Evolutionary conservation across 2,113 vertebrate species (phyloP).

Genomic region (Zingel zingel): DNA sequence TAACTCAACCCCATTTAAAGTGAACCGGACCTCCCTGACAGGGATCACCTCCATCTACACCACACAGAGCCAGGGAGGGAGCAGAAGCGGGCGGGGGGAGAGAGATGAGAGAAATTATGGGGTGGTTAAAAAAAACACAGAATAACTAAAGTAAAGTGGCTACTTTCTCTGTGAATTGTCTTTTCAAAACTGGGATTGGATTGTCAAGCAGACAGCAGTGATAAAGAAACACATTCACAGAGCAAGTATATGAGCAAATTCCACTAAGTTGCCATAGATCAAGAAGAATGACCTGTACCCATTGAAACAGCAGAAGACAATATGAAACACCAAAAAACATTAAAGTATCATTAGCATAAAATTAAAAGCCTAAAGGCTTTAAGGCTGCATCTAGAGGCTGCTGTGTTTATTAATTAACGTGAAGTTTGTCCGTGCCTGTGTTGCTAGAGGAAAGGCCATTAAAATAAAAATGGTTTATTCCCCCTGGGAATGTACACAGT

Average conservation of each 20-base stretch:
- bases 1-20: constrained; percentile 56
- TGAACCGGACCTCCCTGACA: constrained; percentile 58
- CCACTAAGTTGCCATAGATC: neutral
- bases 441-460: constrained; percentile 16
- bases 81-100: neutral
- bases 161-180: constrained; percentile 29
- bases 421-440: constrained; percentile 20
- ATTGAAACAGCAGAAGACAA: constrained; percentile 8
- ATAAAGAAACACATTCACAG: constrained; percentile 1
- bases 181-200: constrained; percentile 11
- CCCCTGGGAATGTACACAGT: constrained; percentile 4
- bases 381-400: constrained; percentile 15
- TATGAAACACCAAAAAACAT: constrained; percentile 14
- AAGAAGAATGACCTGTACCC: constrained; percentile 11
- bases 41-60: constrained; percentile 48
- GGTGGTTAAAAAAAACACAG: constrained; percentile 1
- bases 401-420: constrained; percentile 31
- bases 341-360: constrained; percentile 30
- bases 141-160: constrained; percentile 45
- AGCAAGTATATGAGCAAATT: neutral
- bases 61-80: neutral
- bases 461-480: constrained; percentile 1
- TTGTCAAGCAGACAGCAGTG: neutral
- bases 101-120: constrained; percentile 37
- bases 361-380: constrained; percentile 6